Evolutionary conservation across 2,888 invertebrate species (phyloP).

Genomic region (Apocheima hispidaria): DNA sequence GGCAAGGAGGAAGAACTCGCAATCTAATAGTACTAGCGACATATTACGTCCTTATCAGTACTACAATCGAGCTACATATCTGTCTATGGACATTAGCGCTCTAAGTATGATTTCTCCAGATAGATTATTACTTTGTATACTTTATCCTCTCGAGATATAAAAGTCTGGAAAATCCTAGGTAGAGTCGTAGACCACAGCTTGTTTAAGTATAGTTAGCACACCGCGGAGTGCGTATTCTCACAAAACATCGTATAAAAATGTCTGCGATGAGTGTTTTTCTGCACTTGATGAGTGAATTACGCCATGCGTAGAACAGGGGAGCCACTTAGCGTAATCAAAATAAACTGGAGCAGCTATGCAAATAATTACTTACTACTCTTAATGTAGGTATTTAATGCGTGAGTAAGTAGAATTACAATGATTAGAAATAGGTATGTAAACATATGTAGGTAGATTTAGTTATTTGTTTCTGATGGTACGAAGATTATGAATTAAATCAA

Average conservation of each 20-base stretch:
- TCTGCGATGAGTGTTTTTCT: conserved; percentile 35
- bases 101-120: no score
- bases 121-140: no score
- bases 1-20: no score
- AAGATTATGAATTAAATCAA: no score
- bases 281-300: conserved; percentile 40
- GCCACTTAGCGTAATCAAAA: conserved; percentile 43
- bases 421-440: not conserved
- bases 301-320: conserved; percentile 47
- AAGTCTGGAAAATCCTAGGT: not conserved
- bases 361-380: conserved; percentile 14
- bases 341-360: conserved; percentile 26
- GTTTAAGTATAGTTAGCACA: conserved; percentile 27
- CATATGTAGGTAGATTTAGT: no score
- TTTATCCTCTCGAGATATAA: no score
- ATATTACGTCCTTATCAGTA: no score
- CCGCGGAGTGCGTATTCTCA: conserved; percentile 34
- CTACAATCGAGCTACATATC: no score
- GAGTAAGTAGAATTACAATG: not conserved
- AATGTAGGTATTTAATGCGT: conserved; percentile 13
- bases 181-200: not conserved
- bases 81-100: no score
- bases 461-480: no score
- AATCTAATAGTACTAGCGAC: no score
- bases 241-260: conserved; percentile 42